phyloP scores from a whole-genome alignment of 2,113 vertebrate species.

The Ceratotherium simum region DNA sequence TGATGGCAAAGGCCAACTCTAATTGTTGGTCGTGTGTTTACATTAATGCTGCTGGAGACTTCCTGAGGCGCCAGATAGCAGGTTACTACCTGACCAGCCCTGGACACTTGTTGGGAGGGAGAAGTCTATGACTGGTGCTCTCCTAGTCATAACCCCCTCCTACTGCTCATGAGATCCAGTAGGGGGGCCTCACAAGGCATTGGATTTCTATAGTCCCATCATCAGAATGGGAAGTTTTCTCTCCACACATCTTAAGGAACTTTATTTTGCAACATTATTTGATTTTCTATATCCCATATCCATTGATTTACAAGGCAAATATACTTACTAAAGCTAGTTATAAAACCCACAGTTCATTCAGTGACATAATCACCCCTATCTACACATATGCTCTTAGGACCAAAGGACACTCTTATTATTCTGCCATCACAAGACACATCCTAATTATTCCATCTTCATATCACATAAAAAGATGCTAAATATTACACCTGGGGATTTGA shows the following conservation, averaged over 20 bases:
- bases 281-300: background rate
- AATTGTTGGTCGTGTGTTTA: background rate
- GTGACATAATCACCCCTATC: background rate
- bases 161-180: background rate
- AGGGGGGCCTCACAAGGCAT: background rate
- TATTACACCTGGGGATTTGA: background rate
- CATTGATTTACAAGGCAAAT: constrained; percentile 5
- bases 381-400: background rate
- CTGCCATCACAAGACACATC: background rate
- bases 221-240: background rate
- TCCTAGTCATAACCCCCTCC: background rate
- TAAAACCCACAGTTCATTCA: background rate
- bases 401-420: constrained; percentile 1
- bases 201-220: background rate
- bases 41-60: background rate
- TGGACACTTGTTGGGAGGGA: background rate
- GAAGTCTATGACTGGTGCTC: background rate
- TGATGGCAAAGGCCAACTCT: background rate
- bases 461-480: background rate
- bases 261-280: constrained; percentile 40
- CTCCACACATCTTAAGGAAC: background rate
- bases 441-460: constrained; percentile 28
- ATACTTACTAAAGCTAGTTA: background rate
- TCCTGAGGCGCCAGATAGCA: background rate
- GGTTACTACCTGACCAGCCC: background rate